Evolutionary conservation across 1,140 invertebrate genomes (phyloP).

Genomic region (Heliconius nattereri): DNA sequence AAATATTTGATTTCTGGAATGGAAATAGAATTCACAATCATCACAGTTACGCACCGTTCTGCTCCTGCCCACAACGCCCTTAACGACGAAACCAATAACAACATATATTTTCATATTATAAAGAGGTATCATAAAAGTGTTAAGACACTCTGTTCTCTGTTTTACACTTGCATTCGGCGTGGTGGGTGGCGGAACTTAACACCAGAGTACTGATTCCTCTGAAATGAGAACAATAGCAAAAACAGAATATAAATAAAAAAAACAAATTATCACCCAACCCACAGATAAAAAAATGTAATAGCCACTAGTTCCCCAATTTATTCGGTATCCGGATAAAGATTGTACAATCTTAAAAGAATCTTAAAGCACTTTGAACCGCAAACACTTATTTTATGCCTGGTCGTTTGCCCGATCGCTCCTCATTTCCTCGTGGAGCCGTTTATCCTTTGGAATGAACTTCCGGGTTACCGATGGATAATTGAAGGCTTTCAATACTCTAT

Average conservation of each 20-base stretch:
- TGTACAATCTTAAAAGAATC: constrained; percentile 14
- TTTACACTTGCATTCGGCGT: too few relatives aligned
- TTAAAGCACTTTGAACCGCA: constrained; percentile 14
- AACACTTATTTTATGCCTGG: constrained; percentile 61
- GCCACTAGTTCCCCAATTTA: not conserved
- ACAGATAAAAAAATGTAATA: not conserved
- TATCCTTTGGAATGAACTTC: constrained; percentile 34
- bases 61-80: too few relatives aligned
- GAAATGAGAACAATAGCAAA: not conserved
- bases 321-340: not conserved
- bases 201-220: too few relatives aligned
- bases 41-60: too few relatives aligned
- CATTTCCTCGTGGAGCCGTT: constrained; percentile 62
- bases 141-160: too few relatives aligned
- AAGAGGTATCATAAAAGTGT: too few relatives aligned
- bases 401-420: constrained; percentile 52
- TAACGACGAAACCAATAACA: too few relatives aligned
- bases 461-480: constrained; percentile 16
- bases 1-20: too few relatives aligned
- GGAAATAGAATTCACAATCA: too few relatives aligned
- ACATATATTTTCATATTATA: too few relatives aligned
- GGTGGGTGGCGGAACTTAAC: too few relatives aligned
- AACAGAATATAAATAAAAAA: not conserved
- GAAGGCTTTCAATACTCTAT: constrained; percentile 16
- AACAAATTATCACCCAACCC: not conserved